Conservation (phyloP, 2,113 vertebrate genomes). For the Apaloderma vittatum region DNA sequence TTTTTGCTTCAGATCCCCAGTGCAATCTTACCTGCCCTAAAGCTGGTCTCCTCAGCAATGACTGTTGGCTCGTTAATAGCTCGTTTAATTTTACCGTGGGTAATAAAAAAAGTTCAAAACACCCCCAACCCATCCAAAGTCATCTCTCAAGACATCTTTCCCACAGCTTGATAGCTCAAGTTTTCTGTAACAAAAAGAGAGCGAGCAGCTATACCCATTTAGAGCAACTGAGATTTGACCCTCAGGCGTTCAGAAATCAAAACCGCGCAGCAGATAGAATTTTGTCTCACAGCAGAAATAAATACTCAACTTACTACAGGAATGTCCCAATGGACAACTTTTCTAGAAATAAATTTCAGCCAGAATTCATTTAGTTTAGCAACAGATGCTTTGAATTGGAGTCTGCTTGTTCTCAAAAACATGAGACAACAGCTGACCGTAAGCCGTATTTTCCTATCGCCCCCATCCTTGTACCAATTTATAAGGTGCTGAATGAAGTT, state of each 20-base stretch:
- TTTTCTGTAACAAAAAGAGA: background rate
- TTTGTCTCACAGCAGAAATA: slow-evolving; percentile 39
- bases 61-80: no score
- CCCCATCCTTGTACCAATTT: background rate
- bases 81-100: no score
- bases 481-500: slow-evolving; percentile 45
- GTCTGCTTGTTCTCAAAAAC: slow-evolving; percentile 42
- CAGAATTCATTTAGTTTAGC: slow-evolving; percentile 26
- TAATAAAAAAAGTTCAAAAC: background rate
- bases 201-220: background rate
- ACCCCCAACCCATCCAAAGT: background rate
- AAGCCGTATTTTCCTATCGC: slow-evolving; percentile 13
- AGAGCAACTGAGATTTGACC: background rate
- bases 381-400: slow-evolving; percentile 59
- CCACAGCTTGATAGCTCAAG: background rate
- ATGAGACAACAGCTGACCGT: background rate
- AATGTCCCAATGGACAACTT: slow-evolving; percentile 8
- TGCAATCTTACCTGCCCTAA: no score
- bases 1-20: no score
- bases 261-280: slow-evolving; percentile 39
- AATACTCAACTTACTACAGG: slow-evolving; percentile 45
- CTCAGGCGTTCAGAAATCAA: background rate
- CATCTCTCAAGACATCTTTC: background rate
- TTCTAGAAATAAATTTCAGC: slow-evolving; percentile 39
- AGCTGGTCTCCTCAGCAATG: no score